phyloP scores from a whole-genome alignment of 1,140 invertebrate genomes.

The Zophobas atratus region DNA sequence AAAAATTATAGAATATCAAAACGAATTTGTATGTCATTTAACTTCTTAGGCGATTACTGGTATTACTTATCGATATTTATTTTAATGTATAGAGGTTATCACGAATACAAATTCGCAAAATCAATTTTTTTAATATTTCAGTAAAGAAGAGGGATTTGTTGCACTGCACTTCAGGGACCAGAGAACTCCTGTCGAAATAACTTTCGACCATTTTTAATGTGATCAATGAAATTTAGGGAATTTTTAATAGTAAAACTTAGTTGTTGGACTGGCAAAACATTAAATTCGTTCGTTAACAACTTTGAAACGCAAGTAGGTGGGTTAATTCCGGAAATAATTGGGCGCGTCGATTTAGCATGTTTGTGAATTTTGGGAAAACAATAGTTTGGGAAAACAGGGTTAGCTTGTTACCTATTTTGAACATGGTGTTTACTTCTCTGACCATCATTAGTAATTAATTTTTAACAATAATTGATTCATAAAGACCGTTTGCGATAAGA shows the following conservation, averaged over 20 bases:
- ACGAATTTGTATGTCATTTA: too few relatives aligned
- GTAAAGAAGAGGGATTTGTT: too few relatives aligned
- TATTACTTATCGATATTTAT: too few relatives aligned
- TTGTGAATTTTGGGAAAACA: neutral
- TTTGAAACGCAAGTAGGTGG: neutral
- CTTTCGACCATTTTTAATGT: neutral
- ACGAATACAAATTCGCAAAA: too few relatives aligned
- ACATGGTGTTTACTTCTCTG: neutral
- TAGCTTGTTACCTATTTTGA: neutral
- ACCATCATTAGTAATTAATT: neutral
- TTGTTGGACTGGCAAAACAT: neutral
- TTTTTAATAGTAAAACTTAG: neutral
- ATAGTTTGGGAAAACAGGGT: neutral
- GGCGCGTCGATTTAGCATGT: neutral
- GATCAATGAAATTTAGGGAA: neutral
- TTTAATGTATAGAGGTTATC: too few relatives aligned
- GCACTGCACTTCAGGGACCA: too few relatives aligned
- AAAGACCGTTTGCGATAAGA: neutral
- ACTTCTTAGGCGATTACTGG: too few relatives aligned
- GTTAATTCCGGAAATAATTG: neutral
- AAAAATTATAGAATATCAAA: too few relatives aligned
- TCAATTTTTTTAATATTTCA: too few relatives aligned
- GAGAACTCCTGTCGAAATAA: too few relatives aligned
- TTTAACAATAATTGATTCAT: neutral
- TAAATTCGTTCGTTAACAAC: neutral